Base-by-base conservation (phyloP, 2,888 invertebrate genomes). In the Cryptus viduatorius region DNA sequence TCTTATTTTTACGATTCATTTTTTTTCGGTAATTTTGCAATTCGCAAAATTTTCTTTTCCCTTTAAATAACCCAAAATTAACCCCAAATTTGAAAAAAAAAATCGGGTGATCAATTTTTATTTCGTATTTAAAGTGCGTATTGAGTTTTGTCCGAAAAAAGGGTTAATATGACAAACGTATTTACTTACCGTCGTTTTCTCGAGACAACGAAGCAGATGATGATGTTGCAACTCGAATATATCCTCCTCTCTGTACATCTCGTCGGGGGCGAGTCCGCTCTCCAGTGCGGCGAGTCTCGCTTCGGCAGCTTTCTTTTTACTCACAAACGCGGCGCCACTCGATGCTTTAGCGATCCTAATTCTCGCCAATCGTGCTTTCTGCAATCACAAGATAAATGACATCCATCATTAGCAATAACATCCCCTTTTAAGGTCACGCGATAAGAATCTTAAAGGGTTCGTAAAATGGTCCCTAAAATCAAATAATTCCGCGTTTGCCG, bases 161-260 rank as follows among this genome's bases (percentile, higher is more conserved):
- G 42, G n/a, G 37, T 37, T 3, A n/a, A 67, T n/a, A 46, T 29
- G 19, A 0, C 4, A 59, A 37, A 69, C 50, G 12, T 37, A 29
- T 59, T 7, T 85, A 94, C 96, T 95, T 94, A 97, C 98, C 95
- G 99, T 99, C 82, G 99, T 99, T 94, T 98, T 98, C 94, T 99
- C 99, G 91, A 99, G 95, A 94, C 99, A 99, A 90, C 98, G 96
- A 84, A 99, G 95, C 83, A 99, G 95, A 94, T 99, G 99, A 94
- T 99, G 99, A 94, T 99, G 99, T 94, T 99, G 99, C 94, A 99
- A 95, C 94, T 99, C 99, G 95, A 99, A 99, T 92, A 99, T 98
- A 94, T 99, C 99, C 93, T 99, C 98, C 92, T 98, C 98, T 87
- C 97, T 95, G 92, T 96, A 96, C 88, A 96, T 97, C 87, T 99